Evolutionary conservation across 2,113 vertebrate species (phyloP).

Genomic region (Suncus etruscus): DNA sequence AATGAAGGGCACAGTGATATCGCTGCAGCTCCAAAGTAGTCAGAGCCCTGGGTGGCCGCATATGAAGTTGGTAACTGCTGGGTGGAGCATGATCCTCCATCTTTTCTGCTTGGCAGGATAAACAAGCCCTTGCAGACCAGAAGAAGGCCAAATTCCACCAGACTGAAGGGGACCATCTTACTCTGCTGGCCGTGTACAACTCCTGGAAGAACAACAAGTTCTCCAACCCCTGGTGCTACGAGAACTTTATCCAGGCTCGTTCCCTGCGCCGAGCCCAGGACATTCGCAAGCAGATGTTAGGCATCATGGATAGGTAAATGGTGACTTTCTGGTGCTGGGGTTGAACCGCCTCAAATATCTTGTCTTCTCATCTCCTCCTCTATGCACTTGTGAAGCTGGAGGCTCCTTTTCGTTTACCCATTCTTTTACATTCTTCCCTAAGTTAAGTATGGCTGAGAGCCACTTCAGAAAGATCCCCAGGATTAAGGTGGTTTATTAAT

Average conservation of each 20-base stretch:
- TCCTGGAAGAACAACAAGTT: conserved; percentile 99
- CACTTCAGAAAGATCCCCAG: conserved; percentile 37
- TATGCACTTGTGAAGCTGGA: fast-evolving
- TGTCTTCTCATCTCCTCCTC: neutral
- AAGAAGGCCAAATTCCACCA: conserved; percentile 99
- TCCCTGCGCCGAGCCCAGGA: conserved; percentile 96
- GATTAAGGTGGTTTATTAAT: neutral
- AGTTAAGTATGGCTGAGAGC: neutral
- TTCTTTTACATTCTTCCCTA: neutral
- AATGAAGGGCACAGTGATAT: neutral
- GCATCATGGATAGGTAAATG: conserved; percentile 98
- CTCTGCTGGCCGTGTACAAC: conserved; percentile 98
- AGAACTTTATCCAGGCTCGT: conserved; percentile 98
- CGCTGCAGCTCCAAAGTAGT: neutral
- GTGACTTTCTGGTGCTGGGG: neutral
- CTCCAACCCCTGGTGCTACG: conserved; percentile 99
- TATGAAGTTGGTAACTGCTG: neutral
- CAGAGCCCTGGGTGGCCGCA: neutral
- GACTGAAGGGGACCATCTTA: conserved; percentile 98
- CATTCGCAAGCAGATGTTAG: conserved; percentile 99
- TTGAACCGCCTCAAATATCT: neutral
- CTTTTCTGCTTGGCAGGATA: conserved; percentile 89
- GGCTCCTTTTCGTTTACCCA: neutral
- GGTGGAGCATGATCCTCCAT: fast-evolving
- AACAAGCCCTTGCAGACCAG: conserved; percentile 98